Base-by-base conservation (phyloP, 2,113 vertebrate species). In the Chaetodon trifascialis region DNA sequence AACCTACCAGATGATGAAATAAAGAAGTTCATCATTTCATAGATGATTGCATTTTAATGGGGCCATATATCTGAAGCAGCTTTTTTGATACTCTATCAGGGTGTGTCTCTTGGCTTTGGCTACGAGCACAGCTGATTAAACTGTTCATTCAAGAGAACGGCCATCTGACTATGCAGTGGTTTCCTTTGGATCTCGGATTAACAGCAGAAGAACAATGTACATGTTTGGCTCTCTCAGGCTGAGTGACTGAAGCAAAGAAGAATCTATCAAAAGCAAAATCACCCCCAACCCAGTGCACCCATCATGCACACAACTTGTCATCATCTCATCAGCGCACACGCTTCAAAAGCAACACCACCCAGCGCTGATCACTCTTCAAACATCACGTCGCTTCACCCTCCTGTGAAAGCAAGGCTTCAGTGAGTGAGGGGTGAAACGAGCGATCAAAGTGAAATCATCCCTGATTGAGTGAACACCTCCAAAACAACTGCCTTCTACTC, bases 371-470 rank as follows among this genome's bases (percentile, higher is more conserved):
- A 79, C 80, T 76, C 83, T 70, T 87, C 82, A 81, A 83, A 91
- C 84, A 88, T 86, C 69, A 64, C 82, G 60, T 79, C 60, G 19
- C 78, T 66, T 78, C 42, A 16, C 2, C 63, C 46, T 40, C 55
- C 46, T 51, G 69, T 73, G 64, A 86, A 83, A 86, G 70, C 62
- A 21, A 42, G 8, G 75, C 72, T 80, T 64, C 62, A 59, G 2
- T 59, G 83, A 84, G 79, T 44, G 79, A 88, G 74, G 82, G 80
- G 34, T 86, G 82, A 89, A 67, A 42, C 16, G 30, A 30, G 30
- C 30, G 69, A 87, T 93, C 84, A 88, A 93, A 92, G 92, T 38
- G 15, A 64, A 82, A 90, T 91, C 74, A 88, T 86, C 63, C 51
- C 76, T 86, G 79, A 86, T 72, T 88, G 71, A 92, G n/a, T 63